Evolutionary conservation across 2,888 invertebrate genomes (phyloP), one percentile per base, ranked within the genome.

Genomic region (Diaprepes abbreviatus): DNA sequence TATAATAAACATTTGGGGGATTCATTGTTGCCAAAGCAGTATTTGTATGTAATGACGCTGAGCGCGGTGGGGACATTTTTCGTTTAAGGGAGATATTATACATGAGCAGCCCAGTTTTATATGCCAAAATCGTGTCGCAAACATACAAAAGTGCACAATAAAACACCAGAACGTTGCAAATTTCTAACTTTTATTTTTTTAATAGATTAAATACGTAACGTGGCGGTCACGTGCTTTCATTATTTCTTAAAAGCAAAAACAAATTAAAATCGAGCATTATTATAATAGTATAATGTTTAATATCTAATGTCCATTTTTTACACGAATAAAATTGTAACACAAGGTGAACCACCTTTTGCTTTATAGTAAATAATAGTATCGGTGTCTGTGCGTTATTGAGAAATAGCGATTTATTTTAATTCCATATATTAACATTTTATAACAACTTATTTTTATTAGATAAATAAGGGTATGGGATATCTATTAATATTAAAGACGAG

Each of bases 331-430:
- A 66, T 70, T 70, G 62, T 66, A 66, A 66, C 62, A 66, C 70
- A 70, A 70, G 70, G 70, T 66, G 66, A 70, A 70, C 70, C 59
- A 63, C 70, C 70, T 70, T 62, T 63, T 67, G 67, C 62, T 57
- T 64, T 55, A 63, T 60, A 67, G 60, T 60, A 67, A 67, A 67
- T 67, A 67, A 67, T 60, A 60, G 67, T 67, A 67, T 67, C 67
- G 43, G 60, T 60, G 60, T 60, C 67, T 36, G 66, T 66, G 66
- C 58, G 33, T 59, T 66, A 66, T 66, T 66, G 58, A 58, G 57
- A 57, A 66, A 59, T 33, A 16, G 38, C 45, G 24, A 66, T 66
- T 66, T 66, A 66, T 66, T 66, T 62, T 63, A 63, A 52, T 52
- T 38, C 40, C 38, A 62, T 62, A 48, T 35, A 62, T 63, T 63